Percentiles rank a stretch among this genome's conserved stretches.
These are phyloP conservation scores for Eulithis prunata DNA, from an alignment of 2,888 invertebrate species.

Conservation along the genomic window DNA sequence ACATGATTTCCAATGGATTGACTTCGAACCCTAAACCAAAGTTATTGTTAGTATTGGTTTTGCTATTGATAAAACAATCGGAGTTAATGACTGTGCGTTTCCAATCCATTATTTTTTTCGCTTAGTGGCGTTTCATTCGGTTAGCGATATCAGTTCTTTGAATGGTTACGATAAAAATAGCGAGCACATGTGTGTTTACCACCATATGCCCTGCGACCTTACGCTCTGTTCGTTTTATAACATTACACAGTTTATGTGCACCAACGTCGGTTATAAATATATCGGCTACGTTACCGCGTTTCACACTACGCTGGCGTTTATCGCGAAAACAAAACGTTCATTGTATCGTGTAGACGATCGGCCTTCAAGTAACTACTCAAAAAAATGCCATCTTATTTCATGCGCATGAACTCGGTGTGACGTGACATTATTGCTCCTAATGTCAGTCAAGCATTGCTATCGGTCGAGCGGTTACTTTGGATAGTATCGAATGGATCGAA, in stretches of 20 bases:
- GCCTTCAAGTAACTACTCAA: neutral
- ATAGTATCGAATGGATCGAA: constrained; percentile 7
- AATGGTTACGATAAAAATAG: constrained; percentile 77
- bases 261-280: constrained; percentile 61
- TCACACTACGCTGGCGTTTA: constrained; percentile 63
- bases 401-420: constrained; percentile 29
- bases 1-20: constrained; percentile 16
- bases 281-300: constrained; percentile 58
- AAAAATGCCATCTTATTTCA: constrained; percentile 32
- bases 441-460: constrained; percentile 48
- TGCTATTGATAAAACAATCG: constrained; percentile 40
- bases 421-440: constrained; percentile 32
- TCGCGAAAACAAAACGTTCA: constrained; percentile 53
- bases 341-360: constrained; percentile 48
- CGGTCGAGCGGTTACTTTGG: constrained; percentile 38
- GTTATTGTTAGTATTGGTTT: constrained; percentile 27
- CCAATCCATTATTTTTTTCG: constrained; percentile 45
- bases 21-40: constrained; percentile 24
- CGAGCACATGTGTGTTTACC: constrained; percentile 68
- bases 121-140: constrained; percentile 54
- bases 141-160: constrained; percentile 68
- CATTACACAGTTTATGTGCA: constrained; percentile 56
- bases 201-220: constrained; percentile 83
- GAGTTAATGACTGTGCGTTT: constrained; percentile 44
- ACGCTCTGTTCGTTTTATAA: constrained; percentile 63